A percentile compares a stretch with the other conserved stretches of the same genome.
Conservation (phyloP, 2,888 invertebrate genomes). For the Lasioglossum vierecki region DNA sequence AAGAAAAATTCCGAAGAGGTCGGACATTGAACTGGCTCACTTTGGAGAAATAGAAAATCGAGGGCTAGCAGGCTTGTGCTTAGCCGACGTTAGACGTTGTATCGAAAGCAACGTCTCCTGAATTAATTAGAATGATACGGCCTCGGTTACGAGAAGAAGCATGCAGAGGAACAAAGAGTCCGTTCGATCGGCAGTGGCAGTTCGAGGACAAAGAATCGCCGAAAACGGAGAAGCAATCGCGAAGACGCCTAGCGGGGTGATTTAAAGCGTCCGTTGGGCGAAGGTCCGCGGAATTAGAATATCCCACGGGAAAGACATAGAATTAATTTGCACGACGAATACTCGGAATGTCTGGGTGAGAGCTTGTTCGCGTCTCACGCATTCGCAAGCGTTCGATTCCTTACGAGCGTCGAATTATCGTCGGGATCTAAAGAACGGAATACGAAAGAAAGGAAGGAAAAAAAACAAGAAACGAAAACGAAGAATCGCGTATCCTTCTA, state of each 20-base stretch:
- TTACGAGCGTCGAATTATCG: constrained; percentile 19
- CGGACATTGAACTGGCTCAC: not conserved
- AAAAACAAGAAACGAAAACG: not conserved
- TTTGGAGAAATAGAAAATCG: not conserved
- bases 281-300: constrained; percentile 4
- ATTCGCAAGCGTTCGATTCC: constrained; percentile 1
- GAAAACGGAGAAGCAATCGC: not conserved
- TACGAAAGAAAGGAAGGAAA: constrained; percentile 27
- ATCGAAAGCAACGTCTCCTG: not conserved
- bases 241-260: not conserved
- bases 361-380: not conserved
- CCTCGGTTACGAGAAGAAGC: not conserved
- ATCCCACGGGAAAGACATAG: not conserved
- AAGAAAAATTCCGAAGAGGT: not conserved
- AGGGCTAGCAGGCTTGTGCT: not conserved
- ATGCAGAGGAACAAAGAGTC: not conserved
- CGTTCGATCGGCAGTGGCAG: not conserved
- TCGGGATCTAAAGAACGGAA: constrained; percentile 42
- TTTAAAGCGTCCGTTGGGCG: not conserved
- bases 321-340: not conserved
- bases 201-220: not conserved
- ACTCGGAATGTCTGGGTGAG: constrained; percentile 1
- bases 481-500: constrained; percentile 51
- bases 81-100: not conserved
- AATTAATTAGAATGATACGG: not conserved